Base-by-base conservation (phyloP, 2,797 vertebrate species). In the Bradypus variegatus region DNA sequence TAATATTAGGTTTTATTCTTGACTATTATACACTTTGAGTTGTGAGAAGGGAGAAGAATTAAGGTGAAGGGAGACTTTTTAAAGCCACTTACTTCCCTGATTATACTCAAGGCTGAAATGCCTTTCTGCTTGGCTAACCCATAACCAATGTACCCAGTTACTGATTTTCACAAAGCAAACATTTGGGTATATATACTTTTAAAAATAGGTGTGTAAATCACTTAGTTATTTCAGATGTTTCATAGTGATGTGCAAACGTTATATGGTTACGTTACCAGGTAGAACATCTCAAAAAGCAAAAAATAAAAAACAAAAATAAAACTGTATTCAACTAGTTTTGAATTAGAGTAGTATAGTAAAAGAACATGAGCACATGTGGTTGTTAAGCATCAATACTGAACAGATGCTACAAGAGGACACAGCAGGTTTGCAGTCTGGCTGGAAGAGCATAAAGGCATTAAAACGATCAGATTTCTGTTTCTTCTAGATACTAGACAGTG, bases 351-450 rank as follows among this genome's bases (percentile, higher is more conserved):
- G 0, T 0, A 94, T 97, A 69, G 90, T 94, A 29, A 95, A 92
- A 94, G 14, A 94, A 33, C 64, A 60, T 60, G 95, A 95, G 53
- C 75, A 96, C 97, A 98, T 97, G 95, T 97, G 97, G 97, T 97
- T 86, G 96, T 97, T 97, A 96, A 97, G 96, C 94, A 95, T 94
- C 89, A 94, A 93, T 96, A 96, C 95, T 96, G 97, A 97, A 98
- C 98, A 99, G 98, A 99, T 99, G 98, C 98, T 96, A 90, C 29
- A 94, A 95, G 96, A 96, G 95, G 94, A 96, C 94, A 93, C 95
- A 70, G 97, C 95, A 97, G 96, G 90, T 96, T 95, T 97, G 90
- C 94, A 97, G 96, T 97, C 96, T 97, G 95, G 82, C 81, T 95
- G 94, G 96, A 95, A 95, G 95, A 97, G 88, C 96, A 94, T 88